Base-by-base conservation (phyloP, 1,140 invertebrate genomes). In the Araneus ventricosus region DNA sequence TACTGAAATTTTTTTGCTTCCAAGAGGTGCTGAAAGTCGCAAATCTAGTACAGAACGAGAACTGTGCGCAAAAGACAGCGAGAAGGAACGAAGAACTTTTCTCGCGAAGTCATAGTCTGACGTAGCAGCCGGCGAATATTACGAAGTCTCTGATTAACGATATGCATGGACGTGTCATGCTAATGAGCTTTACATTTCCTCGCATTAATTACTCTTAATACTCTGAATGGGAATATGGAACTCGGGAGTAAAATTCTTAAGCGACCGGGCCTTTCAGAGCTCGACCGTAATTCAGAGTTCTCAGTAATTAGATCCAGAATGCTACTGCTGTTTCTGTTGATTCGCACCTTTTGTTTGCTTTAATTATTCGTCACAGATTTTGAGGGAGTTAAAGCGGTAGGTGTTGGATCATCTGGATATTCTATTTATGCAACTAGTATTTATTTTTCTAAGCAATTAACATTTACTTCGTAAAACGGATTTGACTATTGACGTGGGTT, bases 121-220 rank as follows among this genome's bases (percentile, higher is more conserved):
- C 10, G 14, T 17, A 39, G 30, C 27, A 34, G 17, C 39, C 75
- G n/a, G 39, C 17, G 17, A 84, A 84, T 75, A 75, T 84, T 84
- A 84, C 27, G 24, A 57, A 30, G 41, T 52, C 82, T 84, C 39
- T 84, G 85, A 87, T 87, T 87, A 87, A 87, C 85, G 57, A 61
- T n/a, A 45, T 24, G 17, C 57, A 30, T 37, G 52, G 57, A 61
- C 57, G 85, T 45, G 85, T 87, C 85, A 61, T 34, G 27, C 52
- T 87, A 87, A 87, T 87, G 85, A 87, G 85, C 85, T 87, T 45
- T 37, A 37, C 85, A 37, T 57, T 87, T 30, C 57, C 24, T 17
- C 61, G 85, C 85, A 87, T 87, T 87, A 87, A 87, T 87, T 87
- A 87, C 85, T 61, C 52, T 37, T 87, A 63, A 87, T 63, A 61